Conservation (phyloP, 2,888 invertebrate species). For the Mythimna loreyi region DNA sequence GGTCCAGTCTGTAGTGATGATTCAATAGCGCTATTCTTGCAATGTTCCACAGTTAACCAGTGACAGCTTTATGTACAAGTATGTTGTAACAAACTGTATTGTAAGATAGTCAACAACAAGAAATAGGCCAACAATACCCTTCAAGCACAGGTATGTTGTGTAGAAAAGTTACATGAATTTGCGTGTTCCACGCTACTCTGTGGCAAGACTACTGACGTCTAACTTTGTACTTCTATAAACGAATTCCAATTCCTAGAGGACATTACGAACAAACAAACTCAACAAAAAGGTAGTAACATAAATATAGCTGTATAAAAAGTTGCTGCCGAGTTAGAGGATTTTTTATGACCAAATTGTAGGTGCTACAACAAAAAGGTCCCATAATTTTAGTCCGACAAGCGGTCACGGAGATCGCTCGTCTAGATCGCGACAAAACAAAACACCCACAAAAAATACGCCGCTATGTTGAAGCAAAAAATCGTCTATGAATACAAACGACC, state of each 20-base stretch:
- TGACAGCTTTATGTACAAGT: slow-evolving; percentile 40
- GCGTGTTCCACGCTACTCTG: slow-evolving; percentile 40
- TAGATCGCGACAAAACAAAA: slow-evolving; percentile 56
- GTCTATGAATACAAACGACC: slow-evolving; percentile 65
- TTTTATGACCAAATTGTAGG: slow-evolving; percentile 38
- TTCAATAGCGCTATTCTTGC: slow-evolving; percentile 63
- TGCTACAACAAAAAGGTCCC: slow-evolving; percentile 41
- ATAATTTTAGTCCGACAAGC: slow-evolving; percentile 48
- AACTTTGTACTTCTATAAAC: slow-evolving; percentile 33
- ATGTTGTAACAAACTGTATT: slow-evolving; percentile 50
- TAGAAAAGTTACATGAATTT: slow-evolving; percentile 31
- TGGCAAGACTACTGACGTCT: slow-evolving; percentile 30
- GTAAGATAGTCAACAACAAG: slow-evolving; percentile 33
- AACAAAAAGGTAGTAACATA: slow-evolving; percentile 30
- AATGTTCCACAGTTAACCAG: slow-evolving; percentile 39
- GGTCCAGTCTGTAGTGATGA: slow-evolving; percentile 54
- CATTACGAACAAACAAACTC: slow-evolving; percentile 22
- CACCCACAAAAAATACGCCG: slow-evolving; percentile 64
- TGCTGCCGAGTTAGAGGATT: slow-evolving; percentile 13
- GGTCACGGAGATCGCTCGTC: slow-evolving; percentile 49
- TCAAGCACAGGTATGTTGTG: slow-evolving; percentile 40
- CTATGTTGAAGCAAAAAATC: slow-evolving; percentile 55
- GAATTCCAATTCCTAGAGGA: slow-evolving; percentile 30
- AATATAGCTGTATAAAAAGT: slow-evolving; percentile 26
- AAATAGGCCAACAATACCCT: slow-evolving; percentile 43